Conservation (phyloP, 2,113 vertebrate species). For the Corythaeola cristata region DNA sequence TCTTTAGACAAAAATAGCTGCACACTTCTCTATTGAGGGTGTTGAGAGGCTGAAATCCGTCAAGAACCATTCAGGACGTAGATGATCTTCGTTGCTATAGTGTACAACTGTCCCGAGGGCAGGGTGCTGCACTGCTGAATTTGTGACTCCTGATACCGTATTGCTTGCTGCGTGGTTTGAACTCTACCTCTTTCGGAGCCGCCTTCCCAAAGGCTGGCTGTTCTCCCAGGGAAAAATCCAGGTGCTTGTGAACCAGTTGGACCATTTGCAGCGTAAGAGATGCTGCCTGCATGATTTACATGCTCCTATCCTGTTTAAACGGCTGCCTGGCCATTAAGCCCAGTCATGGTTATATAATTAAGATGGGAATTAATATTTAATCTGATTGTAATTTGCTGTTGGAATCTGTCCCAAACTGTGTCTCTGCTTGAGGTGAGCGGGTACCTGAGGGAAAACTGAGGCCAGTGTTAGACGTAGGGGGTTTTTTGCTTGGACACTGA, state of each 20-base stretch:
- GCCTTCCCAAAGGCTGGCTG: not conserved
- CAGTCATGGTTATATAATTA: constrained; percentile 64
- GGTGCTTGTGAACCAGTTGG: not conserved
- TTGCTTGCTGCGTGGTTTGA: not conserved
- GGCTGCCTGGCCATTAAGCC: constrained; percentile 36
- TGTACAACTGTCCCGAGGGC: not conserved
- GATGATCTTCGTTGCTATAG: not conserved
- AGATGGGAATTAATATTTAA: constrained; percentile 70
- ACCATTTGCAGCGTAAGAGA: not conserved
- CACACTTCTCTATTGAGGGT: not conserved
- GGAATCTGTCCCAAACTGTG: constrained; percentile 41
- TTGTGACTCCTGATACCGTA: not conserved
- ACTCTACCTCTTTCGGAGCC: not conserved
- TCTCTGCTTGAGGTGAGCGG: not conserved
- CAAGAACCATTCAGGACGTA: not conserved
- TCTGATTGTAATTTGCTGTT: constrained; percentile 62
- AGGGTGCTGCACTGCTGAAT: not conserved
- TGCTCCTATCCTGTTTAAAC: constrained; percentile 22
- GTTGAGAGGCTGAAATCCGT: not conserved
- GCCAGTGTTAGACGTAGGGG: not conserved
- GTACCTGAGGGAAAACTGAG: not conserved
- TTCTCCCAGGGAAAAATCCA: not conserved
- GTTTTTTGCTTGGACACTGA: not conserved
- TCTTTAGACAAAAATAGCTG: not conserved
- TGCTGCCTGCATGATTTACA: not conserved